A percentile compares a stretch with the other conserved stretches of the same genome.
These are phyloP conservation scores for Anhinga rufa DNA, from an alignment of 2,113 vertebrate genomes.

Conservation along the genomic window DNA sequence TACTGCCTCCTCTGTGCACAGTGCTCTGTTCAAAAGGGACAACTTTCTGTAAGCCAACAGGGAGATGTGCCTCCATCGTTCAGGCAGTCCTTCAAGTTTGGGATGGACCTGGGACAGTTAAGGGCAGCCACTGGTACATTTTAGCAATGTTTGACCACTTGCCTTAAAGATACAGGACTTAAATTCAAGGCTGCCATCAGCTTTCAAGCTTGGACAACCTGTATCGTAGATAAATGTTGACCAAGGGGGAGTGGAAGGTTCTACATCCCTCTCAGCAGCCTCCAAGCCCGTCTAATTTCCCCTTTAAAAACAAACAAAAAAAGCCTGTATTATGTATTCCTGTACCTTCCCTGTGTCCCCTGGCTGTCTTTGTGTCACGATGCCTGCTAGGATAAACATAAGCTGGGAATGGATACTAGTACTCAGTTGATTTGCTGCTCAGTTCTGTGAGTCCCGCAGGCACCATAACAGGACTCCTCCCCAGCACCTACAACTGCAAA, in stretches of 20 bases:
- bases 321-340: background rate
- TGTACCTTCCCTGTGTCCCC: background rate
- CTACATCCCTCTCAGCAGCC: background rate
- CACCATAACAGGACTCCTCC: background rate
- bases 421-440: background rate
- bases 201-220: background rate
- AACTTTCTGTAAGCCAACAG: background rate
- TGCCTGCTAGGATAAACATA: background rate
- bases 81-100: background rate
- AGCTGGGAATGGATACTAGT: background rate
- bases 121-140: background rate
- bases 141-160: background rate
- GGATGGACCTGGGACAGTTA: background rate
- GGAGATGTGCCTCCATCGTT: background rate
- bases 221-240: accelerated
- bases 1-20: background rate
- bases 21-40: background rate
- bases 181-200: background rate
- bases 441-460: background rate
- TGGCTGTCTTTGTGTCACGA: background rate
- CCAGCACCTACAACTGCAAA: background rate
- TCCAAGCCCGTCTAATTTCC: background rate
- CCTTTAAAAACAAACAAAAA: background rate
- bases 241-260: background rate
- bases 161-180: background rate